phyloP scores from a whole-genome alignment of 2,888 invertebrate genomes.

The Rotaria macrura region DNA sequence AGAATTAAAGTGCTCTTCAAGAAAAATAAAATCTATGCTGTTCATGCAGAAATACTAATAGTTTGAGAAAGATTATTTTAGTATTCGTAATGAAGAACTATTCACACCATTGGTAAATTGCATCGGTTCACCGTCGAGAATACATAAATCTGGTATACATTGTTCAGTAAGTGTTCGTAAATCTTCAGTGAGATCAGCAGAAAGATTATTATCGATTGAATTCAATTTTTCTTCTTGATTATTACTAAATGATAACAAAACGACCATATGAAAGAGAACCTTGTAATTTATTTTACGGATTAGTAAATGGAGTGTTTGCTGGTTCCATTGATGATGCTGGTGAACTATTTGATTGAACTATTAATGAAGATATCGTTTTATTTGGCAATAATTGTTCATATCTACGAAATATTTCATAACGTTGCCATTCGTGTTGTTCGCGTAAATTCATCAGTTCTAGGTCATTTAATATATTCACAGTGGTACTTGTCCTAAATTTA shows the following conservation, averaged over 20 bases:
- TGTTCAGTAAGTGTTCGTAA: background rate
- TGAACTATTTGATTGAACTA: background rate
- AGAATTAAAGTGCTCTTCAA: too few species aligned
- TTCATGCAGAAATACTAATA: too few species aligned
- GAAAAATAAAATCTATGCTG: too few species aligned
- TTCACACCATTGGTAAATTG: background rate
- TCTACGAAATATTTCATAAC: background rate
- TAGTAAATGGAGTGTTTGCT: background rate
- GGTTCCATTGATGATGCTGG: background rate
- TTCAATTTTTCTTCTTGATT: background rate
- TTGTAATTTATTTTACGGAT: background rate
- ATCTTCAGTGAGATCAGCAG: background rate
- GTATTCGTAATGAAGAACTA: background rate
- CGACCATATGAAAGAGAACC: background rate
- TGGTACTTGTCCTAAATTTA: background rate
- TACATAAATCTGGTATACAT: background rate
- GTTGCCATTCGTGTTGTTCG: background rate
- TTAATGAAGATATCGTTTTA: background rate
- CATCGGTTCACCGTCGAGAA: background rate
- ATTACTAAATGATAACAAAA: background rate
- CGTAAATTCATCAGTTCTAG: background rate
- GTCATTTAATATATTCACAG: background rate
- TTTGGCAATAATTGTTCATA: background rate
- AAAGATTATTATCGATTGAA: background rate
- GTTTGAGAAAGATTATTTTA: too few species aligned